Evolutionary conservation across 1,140 invertebrate genomes (phyloP).

Genomic region (Portunus trituberculatus): DNA sequence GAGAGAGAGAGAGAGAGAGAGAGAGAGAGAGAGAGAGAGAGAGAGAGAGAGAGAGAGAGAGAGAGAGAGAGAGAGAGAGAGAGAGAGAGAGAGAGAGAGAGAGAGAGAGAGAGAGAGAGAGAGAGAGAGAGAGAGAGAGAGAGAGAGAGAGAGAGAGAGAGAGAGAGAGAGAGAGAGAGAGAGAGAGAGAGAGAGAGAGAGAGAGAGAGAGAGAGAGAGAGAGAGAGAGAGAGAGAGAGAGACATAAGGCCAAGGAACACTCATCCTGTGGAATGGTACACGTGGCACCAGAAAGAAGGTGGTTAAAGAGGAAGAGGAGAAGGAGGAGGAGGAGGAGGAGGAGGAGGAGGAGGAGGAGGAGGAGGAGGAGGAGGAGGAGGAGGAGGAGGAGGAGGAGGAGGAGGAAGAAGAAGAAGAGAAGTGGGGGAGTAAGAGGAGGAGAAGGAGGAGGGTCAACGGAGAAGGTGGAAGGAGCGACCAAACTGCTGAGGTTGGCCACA

Average conservation of each 20-base stretch:
- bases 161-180: neutral
- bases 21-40: conserved; percentile 26
- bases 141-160: conserved; percentile 22
- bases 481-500: neutral
- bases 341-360: neutral
- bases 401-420: conserved; percentile 10
- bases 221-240: neutral
- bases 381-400: neutral
- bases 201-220: neutral
- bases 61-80: conserved; percentile 41
- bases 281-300: neutral
- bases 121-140: neutral
- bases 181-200: neutral
- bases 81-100: conserved; percentile 27
- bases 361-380: neutral
- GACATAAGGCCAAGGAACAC: neutral
- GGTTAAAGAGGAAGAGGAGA: neutral
- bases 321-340: neutral
- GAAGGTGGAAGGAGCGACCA: neutral
- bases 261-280: neutral
- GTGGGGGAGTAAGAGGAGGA: neutral
- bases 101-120: neutral
- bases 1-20: conserved; percentile 41
- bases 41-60: neutral
- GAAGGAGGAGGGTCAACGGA: neutral